phyloP scores from a whole-genome alignment of 2,797 vertebrate species.

The Thamnophis elegans region DNA sequence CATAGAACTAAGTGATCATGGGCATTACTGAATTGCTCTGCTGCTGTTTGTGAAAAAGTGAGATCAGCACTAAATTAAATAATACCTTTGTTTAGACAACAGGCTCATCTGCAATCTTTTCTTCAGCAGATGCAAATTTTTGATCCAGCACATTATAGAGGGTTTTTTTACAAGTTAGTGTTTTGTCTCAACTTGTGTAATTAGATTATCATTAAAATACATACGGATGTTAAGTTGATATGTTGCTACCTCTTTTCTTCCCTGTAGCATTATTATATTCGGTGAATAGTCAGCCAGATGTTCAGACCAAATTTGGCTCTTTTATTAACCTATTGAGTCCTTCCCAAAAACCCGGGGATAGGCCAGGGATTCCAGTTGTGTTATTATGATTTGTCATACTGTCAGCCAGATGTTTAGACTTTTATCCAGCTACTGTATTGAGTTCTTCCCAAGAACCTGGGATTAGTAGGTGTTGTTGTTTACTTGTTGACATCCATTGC shows the following conservation, averaged over 20 bases:
- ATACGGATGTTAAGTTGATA: background rate
- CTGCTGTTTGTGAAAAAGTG: background rate
- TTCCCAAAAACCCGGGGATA: background rate
- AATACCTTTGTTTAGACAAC: background rate
- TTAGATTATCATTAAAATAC: background rate
- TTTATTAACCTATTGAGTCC: background rate
- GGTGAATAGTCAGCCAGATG: background rate
- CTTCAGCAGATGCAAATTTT: background rate
- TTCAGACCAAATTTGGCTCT: background rate
- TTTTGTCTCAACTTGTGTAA: background rate
- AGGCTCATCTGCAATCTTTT: background rate
- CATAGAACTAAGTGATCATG: background rate
- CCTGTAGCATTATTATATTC: background rate
- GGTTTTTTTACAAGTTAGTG: background rate
- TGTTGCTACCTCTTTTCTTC: background rate
- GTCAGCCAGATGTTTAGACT: background rate
- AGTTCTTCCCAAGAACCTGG: background rate
- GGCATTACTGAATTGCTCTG: background rate
- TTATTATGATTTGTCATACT: background rate
- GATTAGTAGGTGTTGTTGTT: background rate
- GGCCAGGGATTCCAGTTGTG: background rate
- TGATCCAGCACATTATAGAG: background rate
- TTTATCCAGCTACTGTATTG: background rate
- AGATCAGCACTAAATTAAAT: background rate
- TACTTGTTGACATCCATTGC: background rate